phyloP scores from a whole-genome alignment of 2,113 vertebrate genomes.

The Budorcas taxicolor region DNA sequence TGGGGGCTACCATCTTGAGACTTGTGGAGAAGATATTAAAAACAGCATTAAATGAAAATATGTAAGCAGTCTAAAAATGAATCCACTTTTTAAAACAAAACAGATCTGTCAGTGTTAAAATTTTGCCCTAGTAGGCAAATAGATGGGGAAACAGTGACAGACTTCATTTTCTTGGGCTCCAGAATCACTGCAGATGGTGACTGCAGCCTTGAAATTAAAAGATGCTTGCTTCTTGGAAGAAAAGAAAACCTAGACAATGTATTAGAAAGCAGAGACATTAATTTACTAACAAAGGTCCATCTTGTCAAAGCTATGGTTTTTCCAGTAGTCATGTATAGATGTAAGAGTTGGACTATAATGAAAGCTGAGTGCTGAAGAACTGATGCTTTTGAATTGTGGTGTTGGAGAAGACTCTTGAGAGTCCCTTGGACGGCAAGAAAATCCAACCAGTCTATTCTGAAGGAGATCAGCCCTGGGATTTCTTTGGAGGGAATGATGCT shows the following conservation, averaged over 20 bases:
- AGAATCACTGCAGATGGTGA: neutral
- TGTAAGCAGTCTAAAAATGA: neutral
- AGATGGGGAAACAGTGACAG: neutral
- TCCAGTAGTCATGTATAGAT: neutral
- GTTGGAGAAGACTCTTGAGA: neutral
- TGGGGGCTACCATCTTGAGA: neutral
- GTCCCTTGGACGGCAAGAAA: neutral
- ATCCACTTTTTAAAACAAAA: slow-evolving; percentile 15
- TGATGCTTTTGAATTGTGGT: neutral
- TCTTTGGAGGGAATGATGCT: neutral
- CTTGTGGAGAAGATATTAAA: neutral
- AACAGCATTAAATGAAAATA: neutral
- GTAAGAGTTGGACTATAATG: neutral
- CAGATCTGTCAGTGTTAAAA: neutral
- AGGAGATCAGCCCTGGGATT: neutral
- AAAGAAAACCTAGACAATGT: neutral
- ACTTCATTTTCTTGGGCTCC: neutral
- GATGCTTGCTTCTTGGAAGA: neutral
- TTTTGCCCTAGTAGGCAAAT: neutral
- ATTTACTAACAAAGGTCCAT: neutral
- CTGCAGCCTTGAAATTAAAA: neutral
- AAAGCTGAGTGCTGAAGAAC: neutral
- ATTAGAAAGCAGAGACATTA: neutral
- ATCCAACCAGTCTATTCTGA: neutral
- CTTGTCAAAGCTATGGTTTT: neutral